A percentile compares a stretch with the other conserved stretches of the same genome.
These are phyloP conservation scores for Pteromalus puparum DNA, from an alignment of 1,140 invertebrate genomes.

Conservation along the genomic window DNA sequence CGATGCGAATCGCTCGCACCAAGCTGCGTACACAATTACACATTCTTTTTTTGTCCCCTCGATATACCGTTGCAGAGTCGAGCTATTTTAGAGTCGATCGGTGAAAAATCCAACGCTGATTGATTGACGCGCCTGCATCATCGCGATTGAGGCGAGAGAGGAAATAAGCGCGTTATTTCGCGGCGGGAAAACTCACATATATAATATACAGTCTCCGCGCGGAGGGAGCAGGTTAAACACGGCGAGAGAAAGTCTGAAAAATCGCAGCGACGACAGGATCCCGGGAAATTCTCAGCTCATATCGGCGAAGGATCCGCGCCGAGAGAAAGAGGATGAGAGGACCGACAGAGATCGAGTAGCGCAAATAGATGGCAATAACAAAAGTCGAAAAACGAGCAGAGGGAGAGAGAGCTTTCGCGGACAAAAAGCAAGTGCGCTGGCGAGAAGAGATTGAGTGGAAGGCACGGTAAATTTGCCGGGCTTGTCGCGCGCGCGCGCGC, in stretches of 20 bases:
- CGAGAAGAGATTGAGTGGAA: conserved; percentile 24
- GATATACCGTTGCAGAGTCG: background rate
- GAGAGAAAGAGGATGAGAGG: background rate
- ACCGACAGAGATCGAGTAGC: conserved; percentile 31
- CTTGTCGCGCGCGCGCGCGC: background rate
- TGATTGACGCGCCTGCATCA: too few species aligned
- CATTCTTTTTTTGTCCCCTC: background rate
- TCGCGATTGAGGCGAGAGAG: too few species aligned
- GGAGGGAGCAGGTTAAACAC: background rate
- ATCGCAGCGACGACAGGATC: conserved; percentile 15
- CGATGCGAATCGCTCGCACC: too few species aligned
- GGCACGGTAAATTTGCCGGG: conserved; percentile 33
- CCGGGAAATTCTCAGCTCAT: conserved; percentile 13
- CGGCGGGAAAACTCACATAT: too few species aligned
- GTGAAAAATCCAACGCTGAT: too few species aligned
- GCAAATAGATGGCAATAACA: conserved; percentile 35
- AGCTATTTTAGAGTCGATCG: too few species aligned
- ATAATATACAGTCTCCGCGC: too few species aligned
- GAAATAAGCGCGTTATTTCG: too few species aligned
- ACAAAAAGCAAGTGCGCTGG: background rate
- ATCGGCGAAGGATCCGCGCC: background rate
- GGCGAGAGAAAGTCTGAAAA: conserved; percentile 6
- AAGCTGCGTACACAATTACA: too few species aligned
- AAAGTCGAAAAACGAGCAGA: conserved; percentile 18
- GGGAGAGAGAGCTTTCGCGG: background rate